Conservation (phyloP, 1,140 invertebrate species). For the Drosophila nannoptera region DNA sequence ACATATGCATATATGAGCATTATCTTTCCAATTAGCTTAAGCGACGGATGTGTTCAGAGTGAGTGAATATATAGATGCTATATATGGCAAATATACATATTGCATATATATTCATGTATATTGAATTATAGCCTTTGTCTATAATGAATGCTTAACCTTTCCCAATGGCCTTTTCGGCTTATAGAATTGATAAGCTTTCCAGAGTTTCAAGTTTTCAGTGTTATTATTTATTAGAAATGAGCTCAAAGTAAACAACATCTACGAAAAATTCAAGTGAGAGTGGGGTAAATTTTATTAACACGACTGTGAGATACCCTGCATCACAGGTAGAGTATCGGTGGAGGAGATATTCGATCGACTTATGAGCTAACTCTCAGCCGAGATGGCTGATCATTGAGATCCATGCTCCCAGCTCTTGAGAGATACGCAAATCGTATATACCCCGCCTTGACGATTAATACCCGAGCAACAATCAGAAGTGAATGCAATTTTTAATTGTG, state of each 20-base stretch:
- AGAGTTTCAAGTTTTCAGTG: conserved; percentile 51
- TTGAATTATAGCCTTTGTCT: conserved; percentile 14
- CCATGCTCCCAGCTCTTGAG: too few species aligned
- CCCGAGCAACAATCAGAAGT: conserved; percentile 8
- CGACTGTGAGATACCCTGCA: not conserved
- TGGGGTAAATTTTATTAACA: too few species aligned
- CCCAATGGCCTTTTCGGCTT: conserved; percentile 55
- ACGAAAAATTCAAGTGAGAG: not conserved
- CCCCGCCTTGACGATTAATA: not conserved
- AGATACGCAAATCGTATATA: not conserved
- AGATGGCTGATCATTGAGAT: too few species aligned
- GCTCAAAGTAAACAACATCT: conserved; percentile 25
- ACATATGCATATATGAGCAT: not conserved
- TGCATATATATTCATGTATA: conserved; percentile 19
- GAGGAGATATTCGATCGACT: not conserved
- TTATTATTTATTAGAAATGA: conserved; percentile 30
- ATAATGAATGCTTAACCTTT: conserved; percentile 51
- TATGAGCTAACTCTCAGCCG: not conserved
- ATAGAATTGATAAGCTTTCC: conserved; percentile 53
- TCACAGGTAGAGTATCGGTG: too few species aligned
- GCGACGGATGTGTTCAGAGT: conserved; percentile 30
- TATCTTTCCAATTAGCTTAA: conserved; percentile 7
- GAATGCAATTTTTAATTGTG: conserved; percentile 63
- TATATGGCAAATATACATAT: conserved; percentile 26
- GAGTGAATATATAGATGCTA: not conserved